phyloP scores from a whole-genome alignment of 2,888 invertebrate genomes.

The Epinotia demarniana region DNA sequence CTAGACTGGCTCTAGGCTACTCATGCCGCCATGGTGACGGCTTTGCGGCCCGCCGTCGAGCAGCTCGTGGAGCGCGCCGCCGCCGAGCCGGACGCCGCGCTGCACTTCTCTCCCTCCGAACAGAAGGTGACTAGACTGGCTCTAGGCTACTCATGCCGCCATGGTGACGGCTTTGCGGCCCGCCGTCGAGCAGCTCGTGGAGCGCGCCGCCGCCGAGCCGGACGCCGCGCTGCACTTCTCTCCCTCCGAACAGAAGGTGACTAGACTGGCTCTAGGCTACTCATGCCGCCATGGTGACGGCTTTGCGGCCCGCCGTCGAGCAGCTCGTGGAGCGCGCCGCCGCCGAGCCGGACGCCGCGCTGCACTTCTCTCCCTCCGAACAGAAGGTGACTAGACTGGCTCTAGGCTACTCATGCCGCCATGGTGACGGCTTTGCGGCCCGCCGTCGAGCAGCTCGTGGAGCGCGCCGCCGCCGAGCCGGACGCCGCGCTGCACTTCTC shows the following conservation, averaged over 20 bases:
- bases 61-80: constrained; percentile 92
- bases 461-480: constrained; percentile 91
- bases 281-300: constrained; percentile 92
- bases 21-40: constrained; percentile 92
- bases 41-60: constrained; percentile 95
- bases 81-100: constrained; percentile 90
- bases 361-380: constrained; percentile 86
- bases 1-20: too few relatives aligned
- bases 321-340: constrained; percentile 92
- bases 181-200: constrained; percentile 93
- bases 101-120: constrained; percentile 86
- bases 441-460: constrained; percentile 93
- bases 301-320: constrained; percentile 95
- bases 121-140: constrained; percentile 80
- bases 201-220: constrained; percentile 91
- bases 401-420: constrained; percentile 85
- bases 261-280: too few relatives aligned
- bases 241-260: constrained; percentile 86
- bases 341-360: constrained; percentile 90
- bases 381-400: constrained; percentile 80
- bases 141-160: constrained; percentile 85
- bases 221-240: constrained; percentile 88
- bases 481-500: constrained; percentile 88
- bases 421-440: constrained; percentile 94
- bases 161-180: constrained; percentile 94